A percentile compares a stretch with the other conserved stretches of the same genome.
Conservation (phyloP, 2,888 invertebrate genomes). For the Phaonia tiefii region DNA sequence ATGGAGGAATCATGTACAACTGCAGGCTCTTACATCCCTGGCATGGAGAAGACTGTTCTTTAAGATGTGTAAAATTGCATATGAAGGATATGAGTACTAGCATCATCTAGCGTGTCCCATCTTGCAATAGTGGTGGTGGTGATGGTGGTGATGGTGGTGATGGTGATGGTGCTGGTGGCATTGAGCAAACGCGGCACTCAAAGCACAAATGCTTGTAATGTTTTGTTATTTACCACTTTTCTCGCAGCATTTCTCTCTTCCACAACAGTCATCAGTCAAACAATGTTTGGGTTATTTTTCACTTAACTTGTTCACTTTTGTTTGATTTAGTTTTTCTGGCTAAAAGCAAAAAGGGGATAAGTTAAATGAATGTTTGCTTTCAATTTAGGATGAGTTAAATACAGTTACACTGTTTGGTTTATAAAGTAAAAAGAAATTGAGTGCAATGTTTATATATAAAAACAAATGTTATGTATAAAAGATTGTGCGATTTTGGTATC, state of each 20-base stretch:
- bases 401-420: too few relatives aligned
- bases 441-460: too few relatives aligned
- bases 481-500: too few relatives aligned
- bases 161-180: too few relatives aligned
- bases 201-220: constrained; percentile 44
- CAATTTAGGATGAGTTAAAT: not conserved
- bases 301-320: constrained; percentile 40
- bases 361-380: constrained; percentile 35
- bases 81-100: constrained; percentile 2
- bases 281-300: constrained; percentile 44
- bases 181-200: not conserved
- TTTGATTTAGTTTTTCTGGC: constrained; percentile 7
- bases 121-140: too few relatives aligned
- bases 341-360: constrained; percentile 20
- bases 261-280: constrained; percentile 44
- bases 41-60: constrained; percentile 14
- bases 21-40: too few relatives aligned
- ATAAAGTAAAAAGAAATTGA: too few relatives aligned
- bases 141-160: too few relatives aligned
- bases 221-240: constrained; percentile 46
- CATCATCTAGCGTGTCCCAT: not conserved
- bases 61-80: constrained; percentile 31
- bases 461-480: too few relatives aligned
- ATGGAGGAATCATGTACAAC: not conserved
- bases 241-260: constrained; percentile 28